phyloP scores from a whole-genome alignment of 2,888 invertebrate species.

The Oxytorus armatus region DNA sequence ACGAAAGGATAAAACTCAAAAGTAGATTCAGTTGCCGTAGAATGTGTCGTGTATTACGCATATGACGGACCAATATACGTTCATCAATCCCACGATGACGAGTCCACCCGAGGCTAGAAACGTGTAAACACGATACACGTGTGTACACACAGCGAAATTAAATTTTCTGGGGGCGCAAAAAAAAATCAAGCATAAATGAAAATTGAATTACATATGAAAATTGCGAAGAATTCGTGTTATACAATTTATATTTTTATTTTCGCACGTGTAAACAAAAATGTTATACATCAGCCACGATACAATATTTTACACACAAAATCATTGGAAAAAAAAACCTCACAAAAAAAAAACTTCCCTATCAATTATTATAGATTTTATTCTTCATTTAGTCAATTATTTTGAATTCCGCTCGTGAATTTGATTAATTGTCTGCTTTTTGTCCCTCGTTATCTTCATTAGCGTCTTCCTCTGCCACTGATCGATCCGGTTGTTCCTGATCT shows the following conservation, averaged over 20 bases:
- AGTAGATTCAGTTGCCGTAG: background rate
- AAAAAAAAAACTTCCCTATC: background rate
- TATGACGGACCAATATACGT: background rate
- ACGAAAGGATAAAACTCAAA: background rate
- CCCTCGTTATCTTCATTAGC: slow-evolving; percentile 24
- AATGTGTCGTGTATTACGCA: background rate
- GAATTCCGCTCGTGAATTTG: background rate
- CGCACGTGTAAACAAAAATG: background rate
- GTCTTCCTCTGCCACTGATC: slow-evolving; percentile 19
- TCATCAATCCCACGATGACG: slow-evolving; percentile 23
- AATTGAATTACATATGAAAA: background rate
- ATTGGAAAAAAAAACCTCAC: background rate
- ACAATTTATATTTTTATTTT: slow-evolving; percentile 15
- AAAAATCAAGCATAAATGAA: background rate
- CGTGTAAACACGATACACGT: slow-evolving; percentile 1
- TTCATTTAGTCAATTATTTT: background rate
- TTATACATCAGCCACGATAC: background rate
- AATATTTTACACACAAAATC: background rate
- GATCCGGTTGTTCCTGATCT: slow-evolving; percentile 30
- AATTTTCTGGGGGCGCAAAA: slow-evolving; percentile 7
- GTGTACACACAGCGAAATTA: slow-evolving; percentile 1
- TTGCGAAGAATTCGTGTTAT: background rate
- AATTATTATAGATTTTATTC: slow-evolving; percentile 8
- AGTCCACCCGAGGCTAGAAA: background rate
- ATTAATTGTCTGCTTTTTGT: slow-evolving; percentile 7